Evolutionary conservation across 2,797 vertebrate genomes (phyloP).

Genomic region (Gila robusta): DNA sequence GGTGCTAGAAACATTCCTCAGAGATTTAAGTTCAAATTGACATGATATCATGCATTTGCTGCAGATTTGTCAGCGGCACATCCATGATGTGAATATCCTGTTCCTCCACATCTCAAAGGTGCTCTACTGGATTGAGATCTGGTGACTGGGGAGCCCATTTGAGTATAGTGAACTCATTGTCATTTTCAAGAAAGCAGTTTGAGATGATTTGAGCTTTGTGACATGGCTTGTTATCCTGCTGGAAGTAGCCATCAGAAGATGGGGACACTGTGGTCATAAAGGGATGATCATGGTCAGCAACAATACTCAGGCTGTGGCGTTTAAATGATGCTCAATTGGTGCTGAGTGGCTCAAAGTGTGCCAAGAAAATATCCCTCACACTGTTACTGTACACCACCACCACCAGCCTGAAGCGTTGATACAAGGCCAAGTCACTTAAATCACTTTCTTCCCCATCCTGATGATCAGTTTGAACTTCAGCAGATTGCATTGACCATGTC

Average conservation of each 20-base stretch:
- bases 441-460: too few species aligned
- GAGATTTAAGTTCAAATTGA: too few species aligned
- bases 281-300: constrained; percentile 45
- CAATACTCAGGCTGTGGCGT: background rate
- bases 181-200: background rate
- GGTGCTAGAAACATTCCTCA: too few species aligned
- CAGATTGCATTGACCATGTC: background rate
- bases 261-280: constrained; percentile 57
- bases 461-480: too few species aligned
- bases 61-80: too few species aligned
- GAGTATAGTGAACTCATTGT: background rate
- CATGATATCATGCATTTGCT: too few species aligned
- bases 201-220: background rate
- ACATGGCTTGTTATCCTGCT: constrained; percentile 53
- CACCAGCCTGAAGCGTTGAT: background rate
- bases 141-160: background rate
- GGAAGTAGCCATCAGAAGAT: constrained; percentile 67
- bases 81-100: background rate
- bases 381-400: background rate
- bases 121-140: background rate
- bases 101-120: background rate
- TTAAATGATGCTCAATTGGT: background rate
- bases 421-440: background rate
- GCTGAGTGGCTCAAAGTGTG: background rate
- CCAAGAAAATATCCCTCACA: background rate